Evolutionary conservation across 2,113 vertebrate genomes (phyloP).

Genomic region (Stigmatopora nigra): DNA sequence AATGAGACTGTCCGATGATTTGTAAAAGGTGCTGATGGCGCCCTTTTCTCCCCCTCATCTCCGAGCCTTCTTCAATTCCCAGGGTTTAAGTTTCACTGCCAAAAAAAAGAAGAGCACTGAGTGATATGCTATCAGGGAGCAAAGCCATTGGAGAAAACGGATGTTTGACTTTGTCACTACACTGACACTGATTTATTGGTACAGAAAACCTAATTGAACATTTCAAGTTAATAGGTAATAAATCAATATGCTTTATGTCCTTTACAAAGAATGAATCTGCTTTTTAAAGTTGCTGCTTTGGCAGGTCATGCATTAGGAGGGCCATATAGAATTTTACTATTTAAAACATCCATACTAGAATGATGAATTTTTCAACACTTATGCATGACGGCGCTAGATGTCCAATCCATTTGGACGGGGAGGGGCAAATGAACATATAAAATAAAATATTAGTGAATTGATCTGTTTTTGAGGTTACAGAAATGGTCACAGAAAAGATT

Average conservation of each 20-base stretch:
- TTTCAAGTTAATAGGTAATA: background rate
- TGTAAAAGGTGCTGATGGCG: background rate
- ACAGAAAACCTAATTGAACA: background rate
- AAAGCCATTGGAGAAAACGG: background rate
- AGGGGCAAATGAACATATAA: too few species aligned
- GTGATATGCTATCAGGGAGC: background rate
- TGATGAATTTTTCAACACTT: too few species aligned
- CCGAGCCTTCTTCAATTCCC: background rate
- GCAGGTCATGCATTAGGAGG: background rate
- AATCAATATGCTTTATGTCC: background rate
- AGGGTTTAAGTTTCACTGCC: constrained; percentile 1
- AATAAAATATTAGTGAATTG: too few species aligned
- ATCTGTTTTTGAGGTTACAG: background rate
- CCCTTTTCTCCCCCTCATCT: too few species aligned
- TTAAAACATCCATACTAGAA: too few species aligned
- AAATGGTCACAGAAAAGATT: background rate
- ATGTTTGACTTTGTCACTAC: background rate
- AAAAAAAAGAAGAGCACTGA: background rate
- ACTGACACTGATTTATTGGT: background rate
- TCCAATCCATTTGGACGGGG: too few species aligned
- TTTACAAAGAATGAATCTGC: background rate
- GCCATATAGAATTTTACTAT: too few species aligned
- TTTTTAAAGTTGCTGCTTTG: background rate
- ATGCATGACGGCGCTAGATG: too few species aligned
- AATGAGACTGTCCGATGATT: background rate